phyloP scores from a whole-genome alignment of 2,888 invertebrate species.

The Philhelius pedissequus region DNA sequence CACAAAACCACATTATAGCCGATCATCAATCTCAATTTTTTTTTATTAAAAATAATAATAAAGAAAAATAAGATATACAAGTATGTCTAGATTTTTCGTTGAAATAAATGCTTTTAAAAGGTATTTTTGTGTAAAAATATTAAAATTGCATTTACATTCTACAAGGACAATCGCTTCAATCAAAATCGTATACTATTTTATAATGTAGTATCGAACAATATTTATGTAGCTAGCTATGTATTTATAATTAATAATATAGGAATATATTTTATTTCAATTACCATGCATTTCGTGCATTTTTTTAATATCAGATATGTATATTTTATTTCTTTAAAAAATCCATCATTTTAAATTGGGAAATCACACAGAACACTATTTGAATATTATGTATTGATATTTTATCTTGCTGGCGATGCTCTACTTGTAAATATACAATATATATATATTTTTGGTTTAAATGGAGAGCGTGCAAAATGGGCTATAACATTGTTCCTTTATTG shows the following conservation, averaged over 20 bases:
- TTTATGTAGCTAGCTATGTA: slow-evolving; percentile 33
- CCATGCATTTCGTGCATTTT: slow-evolving; percentile 65
- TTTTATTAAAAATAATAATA: slow-evolving; percentile 22
- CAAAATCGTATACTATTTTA: slow-evolving; percentile 53
- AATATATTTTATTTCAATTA: slow-evolving; percentile 62
- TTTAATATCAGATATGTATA: slow-evolving; percentile 12
- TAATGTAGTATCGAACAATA: slow-evolving; percentile 54
- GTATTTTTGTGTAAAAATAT: slow-evolving; percentile 37
- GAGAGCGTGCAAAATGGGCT: slow-evolving; percentile 67
- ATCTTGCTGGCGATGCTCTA: slow-evolving; percentile 65
- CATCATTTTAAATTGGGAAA: slow-evolving; percentile 53
- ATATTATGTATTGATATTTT: slow-evolving; percentile 36
- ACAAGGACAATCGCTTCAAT: slow-evolving; percentile 57
- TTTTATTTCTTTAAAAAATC: slow-evolving; percentile 32
- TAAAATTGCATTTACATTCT: slow-evolving; percentile 59
- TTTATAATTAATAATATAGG: slow-evolving; percentile 13
- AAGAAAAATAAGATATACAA: background rate
- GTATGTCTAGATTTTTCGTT: background rate
- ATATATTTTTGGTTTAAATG: slow-evolving; percentile 28
- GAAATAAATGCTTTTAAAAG: slow-evolving; percentile 26
- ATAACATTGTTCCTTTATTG: slow-evolving; percentile 60
- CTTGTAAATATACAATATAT: slow-evolving; percentile 30
- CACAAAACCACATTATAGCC: slow-evolving; percentile 3
- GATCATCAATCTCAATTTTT: slow-evolving; percentile 5
- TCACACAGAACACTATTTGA: slow-evolving; percentile 61